Conservation (phyloP, 2,888 invertebrate species). For the Pseudeuparius sepicola region DNA sequence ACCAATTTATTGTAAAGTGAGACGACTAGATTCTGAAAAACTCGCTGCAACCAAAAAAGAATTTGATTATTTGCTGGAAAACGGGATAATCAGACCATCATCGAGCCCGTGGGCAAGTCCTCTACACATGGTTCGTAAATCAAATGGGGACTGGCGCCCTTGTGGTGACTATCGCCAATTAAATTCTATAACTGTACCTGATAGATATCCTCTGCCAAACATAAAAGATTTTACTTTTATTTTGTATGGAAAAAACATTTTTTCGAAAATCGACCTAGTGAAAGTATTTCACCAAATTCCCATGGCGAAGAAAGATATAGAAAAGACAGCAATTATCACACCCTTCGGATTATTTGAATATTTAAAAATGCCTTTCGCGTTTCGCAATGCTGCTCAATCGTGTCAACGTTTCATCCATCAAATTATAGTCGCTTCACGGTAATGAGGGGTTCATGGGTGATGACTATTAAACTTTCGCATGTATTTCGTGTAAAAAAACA, state of each 20-base stretch:
- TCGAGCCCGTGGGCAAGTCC: constrained; percentile 10
- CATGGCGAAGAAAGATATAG: constrained; percentile 21
- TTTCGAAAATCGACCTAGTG: constrained; percentile 22
- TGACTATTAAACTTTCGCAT: too few relatives aligned
- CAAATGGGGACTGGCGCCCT: constrained; percentile 7
- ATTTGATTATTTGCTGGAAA: constrained; percentile 24
- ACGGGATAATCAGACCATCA: constrained; percentile 19
- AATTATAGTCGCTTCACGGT: too few relatives aligned
- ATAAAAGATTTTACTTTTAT: constrained; percentile 20
- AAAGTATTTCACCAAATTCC: constrained; percentile 24
- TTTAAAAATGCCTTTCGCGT: constrained; percentile 31
- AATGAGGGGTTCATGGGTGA: too few relatives aligned
- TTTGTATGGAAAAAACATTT: constrained; percentile 20
- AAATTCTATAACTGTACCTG: constrained; percentile 25
- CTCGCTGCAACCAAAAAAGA: constrained; percentile 22
- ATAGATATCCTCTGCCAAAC: constrained; percentile 27
- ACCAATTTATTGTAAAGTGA: constrained; percentile 5
- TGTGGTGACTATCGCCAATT: constrained; percentile 26
- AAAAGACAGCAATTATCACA: constrained; percentile 25
- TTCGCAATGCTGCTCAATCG: constrained; percentile 36
- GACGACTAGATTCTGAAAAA: constrained; percentile 21
- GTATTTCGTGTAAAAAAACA: too few relatives aligned
- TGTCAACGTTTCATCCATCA: constrained; percentile 35
- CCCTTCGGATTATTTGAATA: constrained; percentile 30
- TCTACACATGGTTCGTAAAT: constrained; percentile 12